Evolutionary conservation across 2,888 invertebrate species (phyloP).

Genomic region (Pinctada fucata): DNA sequence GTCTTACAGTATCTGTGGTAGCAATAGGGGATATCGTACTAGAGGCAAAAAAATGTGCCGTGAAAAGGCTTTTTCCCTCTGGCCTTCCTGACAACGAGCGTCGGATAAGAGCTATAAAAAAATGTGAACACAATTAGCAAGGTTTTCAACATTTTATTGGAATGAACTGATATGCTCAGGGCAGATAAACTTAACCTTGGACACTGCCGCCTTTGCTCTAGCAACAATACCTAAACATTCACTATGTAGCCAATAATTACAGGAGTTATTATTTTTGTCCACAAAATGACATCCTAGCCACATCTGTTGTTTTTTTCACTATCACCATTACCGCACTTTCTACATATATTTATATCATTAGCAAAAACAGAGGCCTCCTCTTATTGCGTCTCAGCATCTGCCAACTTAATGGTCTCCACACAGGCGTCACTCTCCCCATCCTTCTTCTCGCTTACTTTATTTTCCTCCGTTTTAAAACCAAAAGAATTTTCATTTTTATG

Average conservation of each 20-base stretch:
- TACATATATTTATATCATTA: too few species aligned
- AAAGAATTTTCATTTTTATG: too few species aligned
- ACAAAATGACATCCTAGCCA: slow-evolving; percentile 2
- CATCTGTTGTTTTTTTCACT: not conserved
- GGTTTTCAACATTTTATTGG: not conserved
- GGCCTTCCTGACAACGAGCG: slow-evolving; percentile 10
- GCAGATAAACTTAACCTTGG: not conserved
- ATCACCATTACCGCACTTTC: not conserved
- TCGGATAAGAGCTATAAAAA: slow-evolving; percentile 17
- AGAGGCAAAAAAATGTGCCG: slow-evolving; percentile 15
- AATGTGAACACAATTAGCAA: slow-evolving; percentile 27
- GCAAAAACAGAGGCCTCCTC: too few species aligned
- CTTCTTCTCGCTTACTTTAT: too few species aligned
- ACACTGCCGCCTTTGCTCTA: not conserved
- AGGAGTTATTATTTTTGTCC: not conserved
- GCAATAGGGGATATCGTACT: slow-evolving; percentile 26
- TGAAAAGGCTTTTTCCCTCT: slow-evolving; percentile 23
- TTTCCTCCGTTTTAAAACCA: too few species aligned
- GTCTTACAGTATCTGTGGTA: slow-evolving; percentile 20
- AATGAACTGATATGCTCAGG: not conserved
- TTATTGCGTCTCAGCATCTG: too few species aligned
- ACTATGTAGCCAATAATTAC: not conserved
- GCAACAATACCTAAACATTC: not conserved
- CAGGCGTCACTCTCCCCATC: too few species aligned
- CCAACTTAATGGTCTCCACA: too few species aligned